Conservation (phyloP, 2,113 vertebrate genomes). For the Cynopterus brachyotis region DNA sequence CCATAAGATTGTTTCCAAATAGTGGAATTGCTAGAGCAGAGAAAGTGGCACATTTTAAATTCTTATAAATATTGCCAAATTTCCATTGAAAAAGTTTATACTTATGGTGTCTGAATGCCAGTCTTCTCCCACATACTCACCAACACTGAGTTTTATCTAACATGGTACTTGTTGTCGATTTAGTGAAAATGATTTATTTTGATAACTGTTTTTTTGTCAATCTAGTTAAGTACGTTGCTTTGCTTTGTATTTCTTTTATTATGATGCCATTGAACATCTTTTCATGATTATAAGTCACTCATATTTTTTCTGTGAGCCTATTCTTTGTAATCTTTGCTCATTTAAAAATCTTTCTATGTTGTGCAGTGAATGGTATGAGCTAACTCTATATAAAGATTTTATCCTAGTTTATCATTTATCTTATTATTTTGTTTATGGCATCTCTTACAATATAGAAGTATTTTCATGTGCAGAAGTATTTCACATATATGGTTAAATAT, state of each 20-base stretch:
- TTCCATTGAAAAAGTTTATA: neutral
- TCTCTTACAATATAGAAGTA: neutral
- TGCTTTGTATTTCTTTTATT: conserved; percentile 16
- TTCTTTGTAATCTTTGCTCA: neutral
- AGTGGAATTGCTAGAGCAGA: neutral
- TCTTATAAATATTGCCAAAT: neutral
- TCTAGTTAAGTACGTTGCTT: neutral
- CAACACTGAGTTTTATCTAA: neutral
- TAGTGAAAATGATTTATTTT: neutral
- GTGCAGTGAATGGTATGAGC: neutral
- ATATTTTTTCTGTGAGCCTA: neutral
- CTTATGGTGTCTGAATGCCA: neutral
- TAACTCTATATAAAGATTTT: neutral
- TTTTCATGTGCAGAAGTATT: neutral
- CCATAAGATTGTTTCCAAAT: neutral
- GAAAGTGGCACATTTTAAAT: neutral
- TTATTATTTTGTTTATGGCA: neutral
- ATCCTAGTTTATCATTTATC: neutral
- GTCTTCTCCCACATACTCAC: neutral
- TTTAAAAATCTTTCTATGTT: neutral
- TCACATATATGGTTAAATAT: neutral
- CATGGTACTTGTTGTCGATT: neutral
- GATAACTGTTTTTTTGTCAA: neutral
- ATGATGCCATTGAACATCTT: neutral
- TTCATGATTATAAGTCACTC: neutral